Evolutionary conservation across 2,797 vertebrate genomes (phyloP).

Genomic region (Takifugu ocellatus): DNA sequence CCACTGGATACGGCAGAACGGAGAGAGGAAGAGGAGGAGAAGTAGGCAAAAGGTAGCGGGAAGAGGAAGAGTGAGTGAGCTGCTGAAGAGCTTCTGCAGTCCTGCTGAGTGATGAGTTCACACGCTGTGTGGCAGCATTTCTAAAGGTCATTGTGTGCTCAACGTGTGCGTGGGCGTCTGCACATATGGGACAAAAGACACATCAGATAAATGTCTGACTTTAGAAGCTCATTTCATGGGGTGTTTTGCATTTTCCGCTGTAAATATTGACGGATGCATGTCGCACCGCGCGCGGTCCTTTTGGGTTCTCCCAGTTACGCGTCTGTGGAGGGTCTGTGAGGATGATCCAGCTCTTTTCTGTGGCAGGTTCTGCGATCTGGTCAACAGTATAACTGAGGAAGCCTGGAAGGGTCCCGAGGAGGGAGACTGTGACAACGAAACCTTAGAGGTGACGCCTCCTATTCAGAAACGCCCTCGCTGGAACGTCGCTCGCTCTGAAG

Average conservation of each 20-base stretch:
- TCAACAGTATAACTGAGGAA: slow-evolving; percentile 92
- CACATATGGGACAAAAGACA: neutral
- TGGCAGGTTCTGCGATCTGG: slow-evolving; percentile 92
- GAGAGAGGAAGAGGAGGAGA: neutral
- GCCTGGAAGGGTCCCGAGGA: slow-evolving; percentile 87
- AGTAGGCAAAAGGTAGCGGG: neutral
- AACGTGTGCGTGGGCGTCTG: neutral
- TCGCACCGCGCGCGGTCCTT: too few relatives aligned
- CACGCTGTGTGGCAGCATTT: neutral
- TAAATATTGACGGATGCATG: too few relatives aligned
- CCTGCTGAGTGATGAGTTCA: neutral
- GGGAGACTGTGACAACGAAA: slow-evolving; percentile 88
- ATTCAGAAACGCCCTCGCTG: too few relatives aligned
- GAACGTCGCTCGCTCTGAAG: too few relatives aligned
- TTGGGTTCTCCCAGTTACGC: too few relatives aligned
- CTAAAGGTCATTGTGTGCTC: neutral
- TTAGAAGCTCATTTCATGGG: too few relatives aligned
- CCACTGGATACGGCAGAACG: neutral
- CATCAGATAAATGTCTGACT: too few relatives aligned
- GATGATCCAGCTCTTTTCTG: slow-evolving; percentile 7
- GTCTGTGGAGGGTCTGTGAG: too few relatives aligned
- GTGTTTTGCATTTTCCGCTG: too few relatives aligned
- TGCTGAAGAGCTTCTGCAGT: neutral
- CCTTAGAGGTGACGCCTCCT: slow-evolving; percentile 82
- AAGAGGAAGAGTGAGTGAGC: neutral